Conservation (phyloP, 2,113 vertebrate species). For the Tetrao urogallus region DNA sequence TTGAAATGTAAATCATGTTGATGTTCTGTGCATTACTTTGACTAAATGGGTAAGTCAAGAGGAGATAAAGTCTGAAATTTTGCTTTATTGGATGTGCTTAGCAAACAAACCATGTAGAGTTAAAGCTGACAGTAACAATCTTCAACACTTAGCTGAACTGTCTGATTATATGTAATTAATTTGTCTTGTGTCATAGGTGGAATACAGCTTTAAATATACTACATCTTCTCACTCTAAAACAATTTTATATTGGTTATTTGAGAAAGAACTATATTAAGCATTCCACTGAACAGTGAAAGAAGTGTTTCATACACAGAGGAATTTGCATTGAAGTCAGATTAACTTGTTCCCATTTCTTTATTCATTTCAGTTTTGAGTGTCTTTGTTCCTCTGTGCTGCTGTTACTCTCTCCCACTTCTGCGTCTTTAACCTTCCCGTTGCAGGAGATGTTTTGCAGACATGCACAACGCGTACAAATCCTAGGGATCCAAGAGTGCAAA, state of each 20-base stretch:
- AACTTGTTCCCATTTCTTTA: background rate
- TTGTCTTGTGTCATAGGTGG: background rate
- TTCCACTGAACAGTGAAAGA: background rate
- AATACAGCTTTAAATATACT: background rate
- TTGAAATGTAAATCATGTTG: slow-evolving; percentile 12
- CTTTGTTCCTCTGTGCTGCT: background rate
- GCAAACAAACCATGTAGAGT: background rate
- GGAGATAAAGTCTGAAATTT: slow-evolving; percentile 18
- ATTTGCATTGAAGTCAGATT: slow-evolving; percentile 27
- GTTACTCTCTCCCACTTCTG: background rate
- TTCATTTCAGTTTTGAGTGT: background rate
- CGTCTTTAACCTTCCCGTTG: background rate
- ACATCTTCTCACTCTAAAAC: background rate
- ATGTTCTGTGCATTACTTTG: slow-evolving; percentile 11
- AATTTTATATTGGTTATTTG: background rate
- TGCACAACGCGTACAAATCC: background rate
- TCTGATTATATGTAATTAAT: background rate
- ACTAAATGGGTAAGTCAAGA: slow-evolving; percentile 7
- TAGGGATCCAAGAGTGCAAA: slow-evolving; percentile 2
- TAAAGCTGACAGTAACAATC: background rate
- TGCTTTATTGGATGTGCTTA: slow-evolving; percentile 11
- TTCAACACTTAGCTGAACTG: background rate
- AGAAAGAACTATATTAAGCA: background rate
- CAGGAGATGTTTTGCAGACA: slow-evolving; percentile 27
- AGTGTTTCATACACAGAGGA: background rate